Evolutionary conservation across 37 sponge, comb jelly and placozoan genomes (phyloP).

Genomic region (Theonella swinhoei): DNA sequence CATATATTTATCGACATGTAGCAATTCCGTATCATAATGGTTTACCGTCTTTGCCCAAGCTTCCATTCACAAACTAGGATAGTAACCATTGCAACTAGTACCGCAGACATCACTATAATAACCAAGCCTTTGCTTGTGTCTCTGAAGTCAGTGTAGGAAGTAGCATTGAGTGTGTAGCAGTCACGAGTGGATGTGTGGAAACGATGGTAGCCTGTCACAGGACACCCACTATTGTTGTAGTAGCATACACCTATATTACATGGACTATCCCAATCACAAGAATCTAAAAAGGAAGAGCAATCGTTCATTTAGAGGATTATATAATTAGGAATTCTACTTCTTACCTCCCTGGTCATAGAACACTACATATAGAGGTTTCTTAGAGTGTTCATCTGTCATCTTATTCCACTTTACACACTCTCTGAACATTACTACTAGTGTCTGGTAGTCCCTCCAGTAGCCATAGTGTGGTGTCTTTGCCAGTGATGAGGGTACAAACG

Average conservation of each 20-base stretch:
- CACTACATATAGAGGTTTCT: conserved; percentile 12
- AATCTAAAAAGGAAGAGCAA: not conserved
- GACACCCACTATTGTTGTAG: conserved; percentile 39
- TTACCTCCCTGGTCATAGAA: conserved; percentile 38
- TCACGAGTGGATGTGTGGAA: too few species aligned
- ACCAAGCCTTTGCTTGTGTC: too few species aligned
- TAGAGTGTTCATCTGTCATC: not conserved
- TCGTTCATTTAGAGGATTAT: not conserved
- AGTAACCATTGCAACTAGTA: too few species aligned
- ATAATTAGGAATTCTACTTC: not conserved
- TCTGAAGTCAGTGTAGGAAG: too few species aligned
- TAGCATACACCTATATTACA: conserved; percentile 25
- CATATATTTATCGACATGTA: too few species aligned
- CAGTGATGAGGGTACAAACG: conserved; percentile 11
- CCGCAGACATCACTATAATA: not conserved
- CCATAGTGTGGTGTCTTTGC: conserved; percentile 7
- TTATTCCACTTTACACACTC: conserved; percentile 1
- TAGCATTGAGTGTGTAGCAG: too few species aligned
- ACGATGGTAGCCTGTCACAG: not conserved
- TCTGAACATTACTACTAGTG: conserved; percentile 28
- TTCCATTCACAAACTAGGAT: too few species aligned
- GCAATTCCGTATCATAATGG: too few species aligned
- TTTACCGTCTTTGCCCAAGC: too few species aligned
- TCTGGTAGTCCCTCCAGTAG: conserved; percentile 34
- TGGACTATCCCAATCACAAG: conserved; percentile 12